Base-by-base conservation (phyloP, 2,797 vertebrate genomes). In the Spheniscus humboldti region DNA sequence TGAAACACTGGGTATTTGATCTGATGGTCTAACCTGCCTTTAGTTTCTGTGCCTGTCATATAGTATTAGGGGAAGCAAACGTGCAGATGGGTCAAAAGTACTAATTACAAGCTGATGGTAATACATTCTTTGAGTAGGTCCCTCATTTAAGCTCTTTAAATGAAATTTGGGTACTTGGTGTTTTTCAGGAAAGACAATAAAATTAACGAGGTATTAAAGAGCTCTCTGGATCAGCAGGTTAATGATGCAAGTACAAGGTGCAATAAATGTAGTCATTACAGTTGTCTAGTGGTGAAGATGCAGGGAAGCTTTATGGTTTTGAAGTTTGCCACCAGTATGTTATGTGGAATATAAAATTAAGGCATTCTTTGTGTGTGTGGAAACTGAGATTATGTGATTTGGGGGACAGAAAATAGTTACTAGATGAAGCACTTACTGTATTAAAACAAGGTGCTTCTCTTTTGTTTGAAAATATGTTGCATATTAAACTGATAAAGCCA, bases 41-140 rank as follows among this genome's bases (percentile, higher is more conserved):
- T 4, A 1, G 30, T 47, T 53, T 23, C 18, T 31, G 62, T 78
- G 11, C 10, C 14, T 2, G n/a, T 1, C 2, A 0, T 2, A 3
- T 3, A 7, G n/a, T 7, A 2, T 11, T 7, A 8, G 8, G 53
- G 23, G 45, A 39, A 56, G n/a, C 24, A 45, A 45, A 31, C 1
- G 1, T 4, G 48, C 53, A 4, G 17, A 0, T 1, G 13, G 11
- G 6, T 39, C 9, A 9, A 1, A 15, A 41, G n/a, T 2, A 9
- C 16, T 3, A 10, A 7, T 7, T 3, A 6, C 1, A 1, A 35
- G 37, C 19, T 74, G 15, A 0, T 2, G 2, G 18, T 17, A 0
- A 11, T 4, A 13, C 0, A 0, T 10, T 11, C 4, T 8, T 8
- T 30, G 27, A 52, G 27, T 20, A 41, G 37, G 50, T 62, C 52